These are phyloP conservation scores for Resseliella maxima DNA, from an alignment of 2,888 invertebrate species.

Conservation along the genomic window DNA sequence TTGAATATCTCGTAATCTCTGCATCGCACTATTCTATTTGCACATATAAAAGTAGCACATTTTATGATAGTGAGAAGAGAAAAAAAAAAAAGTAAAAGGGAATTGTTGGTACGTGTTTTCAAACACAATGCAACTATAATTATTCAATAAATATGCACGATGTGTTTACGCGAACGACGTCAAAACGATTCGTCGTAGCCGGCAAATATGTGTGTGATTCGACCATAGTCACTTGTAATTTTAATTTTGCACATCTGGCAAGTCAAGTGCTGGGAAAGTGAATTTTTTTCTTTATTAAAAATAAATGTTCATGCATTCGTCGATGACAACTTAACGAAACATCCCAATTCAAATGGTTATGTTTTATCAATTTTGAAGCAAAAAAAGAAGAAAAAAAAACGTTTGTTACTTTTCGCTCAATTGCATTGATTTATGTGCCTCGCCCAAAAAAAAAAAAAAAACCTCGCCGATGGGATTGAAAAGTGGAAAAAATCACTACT, in stretches of 20 bases:
- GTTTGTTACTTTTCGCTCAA: conserved; percentile 41
- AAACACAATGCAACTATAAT: conserved; percentile 33
- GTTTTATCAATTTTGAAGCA: background rate
- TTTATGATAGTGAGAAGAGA: background rate
- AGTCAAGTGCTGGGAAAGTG: background rate
- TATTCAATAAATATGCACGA: conserved; percentile 18
- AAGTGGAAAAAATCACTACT: background rate
- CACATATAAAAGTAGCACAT: background rate
- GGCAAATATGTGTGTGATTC: background rate
- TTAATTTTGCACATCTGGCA: background rate
- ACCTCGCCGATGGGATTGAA: background rate
- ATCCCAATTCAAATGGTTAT: conserved; percentile 13
- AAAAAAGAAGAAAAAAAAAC: background rate
- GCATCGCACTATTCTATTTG: background rate
- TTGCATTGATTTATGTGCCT: conserved; percentile 7
- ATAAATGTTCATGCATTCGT: background rate
- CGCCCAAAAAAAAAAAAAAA: background rate
- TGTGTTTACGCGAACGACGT: background rate
- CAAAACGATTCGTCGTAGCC: background rate
- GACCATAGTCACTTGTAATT: no score
- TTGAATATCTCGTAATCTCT: conserved; percentile 27
- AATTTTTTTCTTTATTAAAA: background rate
- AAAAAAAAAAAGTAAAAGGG: conserved; percentile 31
- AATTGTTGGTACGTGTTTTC: background rate
- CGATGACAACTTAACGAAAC: background rate